phyloP scores from a whole-genome alignment of 1,140 invertebrate species.

The Atta texana region DNA sequence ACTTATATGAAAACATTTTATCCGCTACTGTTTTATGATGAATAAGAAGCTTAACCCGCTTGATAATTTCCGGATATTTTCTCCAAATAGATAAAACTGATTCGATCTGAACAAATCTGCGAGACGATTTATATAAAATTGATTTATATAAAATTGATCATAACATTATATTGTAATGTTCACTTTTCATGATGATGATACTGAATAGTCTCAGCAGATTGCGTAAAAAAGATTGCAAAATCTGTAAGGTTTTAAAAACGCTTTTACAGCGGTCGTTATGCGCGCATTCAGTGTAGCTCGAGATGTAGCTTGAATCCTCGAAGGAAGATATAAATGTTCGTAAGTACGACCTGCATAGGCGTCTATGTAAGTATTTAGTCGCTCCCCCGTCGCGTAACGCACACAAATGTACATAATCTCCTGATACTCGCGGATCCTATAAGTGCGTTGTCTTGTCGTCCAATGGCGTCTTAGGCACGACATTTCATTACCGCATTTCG shows the following conservation, averaged over 20 bases:
- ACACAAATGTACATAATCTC: constrained; percentile 40
- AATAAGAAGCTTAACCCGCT: background rate
- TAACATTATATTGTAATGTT: constrained; percentile 3
- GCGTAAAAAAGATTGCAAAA: constrained; percentile 31
- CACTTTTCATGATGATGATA: constrained; percentile 9
- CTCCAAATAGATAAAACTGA: background rate
- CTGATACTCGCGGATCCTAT: constrained; percentile 74
- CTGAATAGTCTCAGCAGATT: background rate
- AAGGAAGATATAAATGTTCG: constrained; percentile 37
- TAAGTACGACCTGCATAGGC: constrained; percentile 16
- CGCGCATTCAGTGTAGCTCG: background rate
- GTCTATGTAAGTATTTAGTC: constrained; percentile 34
- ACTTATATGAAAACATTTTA: background rate
- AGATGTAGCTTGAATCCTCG: background rate
- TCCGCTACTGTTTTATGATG: background rate
- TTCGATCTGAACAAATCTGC: background rate
- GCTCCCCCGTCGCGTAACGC: constrained; percentile 21
- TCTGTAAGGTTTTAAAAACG: constrained; percentile 7
- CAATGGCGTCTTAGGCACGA: constrained; percentile 76
- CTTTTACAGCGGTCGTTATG: constrained; percentile 28
- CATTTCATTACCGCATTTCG: constrained; percentile 79
- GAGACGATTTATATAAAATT: constrained; percentile 37
- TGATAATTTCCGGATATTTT: background rate
- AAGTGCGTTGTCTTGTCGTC: constrained; percentile 84
- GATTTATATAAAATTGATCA: constrained; percentile 27